These are phyloP conservation scores for Prosopocoilus inquinatus DNA, from an alignment of 2,888 invertebrate species.

Conservation along the genomic window DNA sequence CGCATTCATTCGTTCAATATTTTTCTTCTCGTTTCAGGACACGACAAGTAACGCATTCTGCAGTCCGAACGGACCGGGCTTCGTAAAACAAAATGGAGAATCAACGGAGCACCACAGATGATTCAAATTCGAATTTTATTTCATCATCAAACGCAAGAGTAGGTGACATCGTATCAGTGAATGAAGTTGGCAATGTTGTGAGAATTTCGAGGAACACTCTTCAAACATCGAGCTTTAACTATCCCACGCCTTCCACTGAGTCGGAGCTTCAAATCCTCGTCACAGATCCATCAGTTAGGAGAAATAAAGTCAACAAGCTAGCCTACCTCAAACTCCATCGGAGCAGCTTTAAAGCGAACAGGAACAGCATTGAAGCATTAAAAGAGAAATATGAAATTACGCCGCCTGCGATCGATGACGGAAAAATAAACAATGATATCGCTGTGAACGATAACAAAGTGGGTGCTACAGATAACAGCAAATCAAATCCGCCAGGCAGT, in stretches of 20 bases:
- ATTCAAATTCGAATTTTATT: no score
- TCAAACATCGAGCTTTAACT: no score
- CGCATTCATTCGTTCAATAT: no score
- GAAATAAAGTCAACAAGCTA: slow-evolving; percentile 21
- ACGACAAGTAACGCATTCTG: no score
- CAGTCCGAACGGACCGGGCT: no score
- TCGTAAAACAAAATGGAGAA: no score
- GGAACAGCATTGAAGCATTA: slow-evolving; percentile 21
- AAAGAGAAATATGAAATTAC: slow-evolving; percentile 23
- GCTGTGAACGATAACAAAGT: not conserved
- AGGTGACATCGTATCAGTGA: not conserved
- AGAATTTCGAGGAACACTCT: not conserved
- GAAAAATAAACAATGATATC: not conserved
- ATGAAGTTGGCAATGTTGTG: not conserved
- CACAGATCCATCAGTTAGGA: slow-evolving; percentile 4
- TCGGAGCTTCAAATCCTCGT: not conserved
- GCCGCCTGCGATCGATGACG: not conserved
- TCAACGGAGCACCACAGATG: no score
- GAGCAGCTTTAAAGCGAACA: slow-evolving; percentile 11
- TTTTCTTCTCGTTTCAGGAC: no score
- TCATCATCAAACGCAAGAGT: no score
- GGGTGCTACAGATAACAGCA: not conserved
- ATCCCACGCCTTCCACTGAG: no score
- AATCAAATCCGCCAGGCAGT: not conserved
- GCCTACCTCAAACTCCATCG: slow-evolving; percentile 24